Evolutionary conservation across 1,140 invertebrate genomes (phyloP), one percentile per base, ranked within the genome.

Genomic region (Cardiocondyla obscurior): DNA sequence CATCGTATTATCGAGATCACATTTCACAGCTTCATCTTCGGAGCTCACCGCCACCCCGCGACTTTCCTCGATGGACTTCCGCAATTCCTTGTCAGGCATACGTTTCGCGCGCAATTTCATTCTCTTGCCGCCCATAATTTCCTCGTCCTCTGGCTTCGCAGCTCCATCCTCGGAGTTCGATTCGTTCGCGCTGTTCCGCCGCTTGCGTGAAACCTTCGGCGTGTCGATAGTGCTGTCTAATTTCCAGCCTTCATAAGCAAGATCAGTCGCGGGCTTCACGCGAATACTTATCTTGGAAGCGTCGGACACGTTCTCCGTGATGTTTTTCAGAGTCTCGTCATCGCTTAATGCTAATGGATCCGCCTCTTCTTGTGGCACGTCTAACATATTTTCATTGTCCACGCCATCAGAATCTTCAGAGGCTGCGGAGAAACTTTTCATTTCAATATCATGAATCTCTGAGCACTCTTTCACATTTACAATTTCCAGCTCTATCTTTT

Each of bases 41-140:
- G 93, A 93, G 28, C 91, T 94, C 36, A 90, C 3, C 14, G 86
- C 88, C 3, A 90, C 89, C 3, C 88, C 85, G 12, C 93, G 85
- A 84, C 84, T 96, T 82, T 95, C 94, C 84, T 96, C 96, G 0
- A 96, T 92, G 51, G 95, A 95, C 67, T 94, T 95, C 19, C 95
- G 90, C 5, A 95, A 77, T 16, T 95, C 92, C 4, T 91, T 88
- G 85, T 96, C 95, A 0, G 94, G 88, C 1, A 91, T 81, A 16
- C 94, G 90, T 83, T 95, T 96, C 0, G 92, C 94, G 3, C 95
- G 90, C 57, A 95, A 91, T 67, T 94, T 95, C 83, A 94, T 94
- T 12, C 94, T 91, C 81, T 96, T 96, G 0, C 94, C n/a, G 91
- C 90, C 30, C 91, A 55, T 93, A 89, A 12, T 91, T 81, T 70